Base-by-base conservation (phyloP, 2,113 vertebrate species). In the Erythrolamprus reginae region DNA sequence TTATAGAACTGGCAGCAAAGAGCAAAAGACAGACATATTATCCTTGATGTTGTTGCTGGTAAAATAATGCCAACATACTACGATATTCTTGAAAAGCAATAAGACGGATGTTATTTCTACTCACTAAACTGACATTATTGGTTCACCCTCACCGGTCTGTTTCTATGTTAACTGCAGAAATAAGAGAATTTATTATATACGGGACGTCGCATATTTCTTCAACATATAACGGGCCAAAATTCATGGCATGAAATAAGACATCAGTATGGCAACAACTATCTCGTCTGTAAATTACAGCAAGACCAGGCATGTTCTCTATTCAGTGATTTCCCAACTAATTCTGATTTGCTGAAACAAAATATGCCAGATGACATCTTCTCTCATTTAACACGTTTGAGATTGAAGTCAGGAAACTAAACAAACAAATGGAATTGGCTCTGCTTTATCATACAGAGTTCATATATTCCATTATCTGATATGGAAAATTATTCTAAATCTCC, bases 271-370 rank as follows among this genome's bases (percentile, higher is more conserved):
- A 94, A 93, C 93, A 96, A 92, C 94, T 94, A 88, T 88, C 93
- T 95, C 92, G 88, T 93, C 94, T 95, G 92, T 92, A 96, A 96
- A 93, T 92, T 93, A 90, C 77, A 94, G 92, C 91, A 95, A 95
- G 95, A 93, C 92, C 88, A 52, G 92, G 91, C 96, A 94, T 95
- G 95, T 94, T 95, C 90, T 90, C 10, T 92, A 93, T 93, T 94
- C 94, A 92, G 90, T 89, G 94, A 92, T 91, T 94, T 91, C 93
- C 90, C 92, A 93, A 95, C 96, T 95, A 96, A 94, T 96, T 93
- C 90, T 0, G 5, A 94, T 95, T 95, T 92, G 95, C 94, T 94
- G 95, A 10, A 10, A 94, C 93, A 95, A 95, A 94, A 90, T 61
- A 85, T 94, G 95, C 92, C 92, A 84, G 92, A 91, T 95, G 92